phyloP scores from a whole-genome alignment of 1,140 invertebrate species.

The Drosophila ohnishii region DNA sequence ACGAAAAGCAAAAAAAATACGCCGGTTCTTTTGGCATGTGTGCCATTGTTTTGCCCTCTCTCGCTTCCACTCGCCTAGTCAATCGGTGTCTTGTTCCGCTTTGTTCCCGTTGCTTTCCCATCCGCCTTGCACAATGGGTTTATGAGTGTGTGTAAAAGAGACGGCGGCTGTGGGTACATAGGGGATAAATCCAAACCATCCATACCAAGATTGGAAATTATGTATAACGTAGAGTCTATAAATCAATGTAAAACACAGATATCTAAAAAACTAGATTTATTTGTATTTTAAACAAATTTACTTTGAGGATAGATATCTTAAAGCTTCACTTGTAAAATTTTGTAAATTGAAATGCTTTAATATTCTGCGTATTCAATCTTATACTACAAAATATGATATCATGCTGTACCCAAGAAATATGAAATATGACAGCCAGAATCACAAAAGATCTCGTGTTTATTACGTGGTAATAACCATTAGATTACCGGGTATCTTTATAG shows the following conservation, averaged over 20 bases:
- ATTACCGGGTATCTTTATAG: slow-evolving; percentile 28
- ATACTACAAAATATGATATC: background rate
- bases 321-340: background rate
- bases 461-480: background rate
- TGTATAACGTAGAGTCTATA: background rate
- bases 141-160: background rate
- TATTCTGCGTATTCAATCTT: no score
- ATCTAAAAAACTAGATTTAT: background rate
- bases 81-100: slow-evolving; percentile 21
- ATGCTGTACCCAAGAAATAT: background rate
- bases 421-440: background rate
- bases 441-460: background rate
- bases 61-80: slow-evolving; percentile 20
- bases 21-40: slow-evolving; percentile 55
- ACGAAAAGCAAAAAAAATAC: slow-evolving; percentile 10
- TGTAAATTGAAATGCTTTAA: no score
- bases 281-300: background rate
- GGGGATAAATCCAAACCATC: background rate
- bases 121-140: slow-evolving; percentile 6
- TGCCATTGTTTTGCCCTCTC: slow-evolving; percentile 30
- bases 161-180: background rate
- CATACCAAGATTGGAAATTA: background rate
- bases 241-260: background rate
- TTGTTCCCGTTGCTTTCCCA: slow-evolving; percentile 16
- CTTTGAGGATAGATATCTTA: background rate